phyloP scores from a whole-genome alignment of 1,140 invertebrate species.

The Bombus fervidus region DNA sequence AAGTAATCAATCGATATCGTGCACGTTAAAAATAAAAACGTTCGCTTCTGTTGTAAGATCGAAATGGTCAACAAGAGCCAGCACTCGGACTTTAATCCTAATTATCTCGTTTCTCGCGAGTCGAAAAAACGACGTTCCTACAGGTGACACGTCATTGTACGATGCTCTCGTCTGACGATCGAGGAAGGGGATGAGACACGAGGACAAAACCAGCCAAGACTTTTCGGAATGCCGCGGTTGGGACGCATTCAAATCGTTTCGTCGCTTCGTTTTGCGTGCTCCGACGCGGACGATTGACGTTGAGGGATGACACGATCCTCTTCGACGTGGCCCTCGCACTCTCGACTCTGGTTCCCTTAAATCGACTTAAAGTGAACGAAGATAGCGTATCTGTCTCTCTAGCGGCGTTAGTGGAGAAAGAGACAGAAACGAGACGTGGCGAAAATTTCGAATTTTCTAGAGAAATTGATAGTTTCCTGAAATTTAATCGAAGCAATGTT shows the following conservation, averaged over 20 bases:
- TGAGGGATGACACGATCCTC: slow-evolving; percentile 66
- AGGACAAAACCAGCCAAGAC: slow-evolving; percentile 36
- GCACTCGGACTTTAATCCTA: slow-evolving; percentile 1
- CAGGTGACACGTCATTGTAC: slow-evolving; percentile 24
- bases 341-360: slow-evolving; percentile 57
- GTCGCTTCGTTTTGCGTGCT: slow-evolving; percentile 67
- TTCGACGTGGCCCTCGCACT: slow-evolving; percentile 32
- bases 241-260: slow-evolving; percentile 66
- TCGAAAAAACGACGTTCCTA: slow-evolving; percentile 25
- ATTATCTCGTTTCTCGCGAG: slow-evolving; percentile 55
- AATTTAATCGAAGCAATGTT: not conserved
- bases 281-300: slow-evolving; percentile 59
- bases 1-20: no score
- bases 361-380: not conserved
- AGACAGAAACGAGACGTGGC: not conserved
- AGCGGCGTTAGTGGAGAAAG: not conserved
- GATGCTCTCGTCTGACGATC: not conserved
- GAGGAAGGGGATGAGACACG: not conserved
- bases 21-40: no score
- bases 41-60: no score
- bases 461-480: not conserved
- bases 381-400: not conserved
- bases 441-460: not conserved
- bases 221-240: slow-evolving; percentile 60
- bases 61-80: no score